Evolutionary conservation across 2,888 invertebrate genomes (phyloP).

Genomic region (Deilephila elpenor): DNA sequence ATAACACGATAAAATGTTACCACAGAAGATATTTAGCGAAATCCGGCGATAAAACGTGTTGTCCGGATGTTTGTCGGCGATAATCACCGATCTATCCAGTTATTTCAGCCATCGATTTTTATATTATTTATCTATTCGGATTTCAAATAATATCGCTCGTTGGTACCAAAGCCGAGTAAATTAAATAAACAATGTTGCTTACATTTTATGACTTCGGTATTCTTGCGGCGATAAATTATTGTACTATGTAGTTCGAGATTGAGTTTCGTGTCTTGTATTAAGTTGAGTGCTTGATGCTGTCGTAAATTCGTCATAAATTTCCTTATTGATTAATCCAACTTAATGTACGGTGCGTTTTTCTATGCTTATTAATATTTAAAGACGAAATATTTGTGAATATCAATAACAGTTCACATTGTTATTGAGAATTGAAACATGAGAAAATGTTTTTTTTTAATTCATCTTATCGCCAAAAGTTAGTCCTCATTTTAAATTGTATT

Average conservation of each 20-base stretch:
- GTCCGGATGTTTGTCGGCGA: not conserved
- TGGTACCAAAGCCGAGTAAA: conserved; percentile 13
- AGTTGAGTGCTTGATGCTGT: not conserved
- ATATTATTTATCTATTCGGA: conserved; percentile 29
- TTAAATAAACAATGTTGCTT: conserved; percentile 35
- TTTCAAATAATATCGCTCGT: conserved; percentile 29
- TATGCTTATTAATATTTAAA: no score
- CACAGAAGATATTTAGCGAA: not conserved
- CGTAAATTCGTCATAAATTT: conserved; percentile 4
- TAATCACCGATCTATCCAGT: not conserved
- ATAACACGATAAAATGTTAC: not conserved
- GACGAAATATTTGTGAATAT: no score
- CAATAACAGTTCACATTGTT: no score
- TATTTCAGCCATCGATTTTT: conserved; percentile 29
- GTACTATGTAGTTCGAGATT: conserved; percentile 12
- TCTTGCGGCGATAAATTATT: conserved; percentile 31
- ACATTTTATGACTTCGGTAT: conserved; percentile 31
- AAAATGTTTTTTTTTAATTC: no score
- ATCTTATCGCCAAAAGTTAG: no score
- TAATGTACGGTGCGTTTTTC: not conserved
- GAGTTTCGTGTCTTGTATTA: not conserved
- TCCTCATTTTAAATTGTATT: no score
- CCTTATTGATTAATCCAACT: conserved; percentile 2
- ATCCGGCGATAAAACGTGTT: conserved; percentile 5
- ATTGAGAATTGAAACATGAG: no score